Evolutionary conservation across 2,888 invertebrate species (phyloP), one percentile per base, ranked within the genome.

Genomic region (Gerosis bhagava): DNA sequence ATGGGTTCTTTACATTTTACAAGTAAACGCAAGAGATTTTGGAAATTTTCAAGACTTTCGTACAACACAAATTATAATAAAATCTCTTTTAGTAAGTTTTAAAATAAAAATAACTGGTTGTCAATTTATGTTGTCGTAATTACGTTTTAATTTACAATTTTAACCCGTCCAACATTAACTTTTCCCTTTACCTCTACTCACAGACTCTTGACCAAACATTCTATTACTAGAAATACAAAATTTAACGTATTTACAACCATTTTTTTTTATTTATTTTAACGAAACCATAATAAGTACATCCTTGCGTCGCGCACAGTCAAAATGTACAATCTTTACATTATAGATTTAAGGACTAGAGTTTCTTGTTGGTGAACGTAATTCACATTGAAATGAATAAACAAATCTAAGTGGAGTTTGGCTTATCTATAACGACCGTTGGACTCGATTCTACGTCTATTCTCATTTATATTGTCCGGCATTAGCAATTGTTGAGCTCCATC

Each of bases 161-260:
- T 66, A 63, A 57, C 62, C 57, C 67, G 57, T 67, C 70, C 66
- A 62, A 70, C 70, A 62, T 67, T 67, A 62, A 68, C 70, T 70
- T 67, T 70, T 62, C 70, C 57, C 56, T 67, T 70, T 58, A 57
- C 52, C 53, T 71, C 82, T 83, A 83, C 77, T 72, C 78, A 76
- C 77, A 77, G 69, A 70, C 70, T 76, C 75, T 54, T 70, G 73
- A 75, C 76, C 81, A 62, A 84, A 83, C 82, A 77, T 80, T 83
- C 83, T 86, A 84, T 81, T 77, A 80, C 87, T 88, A 88, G 81
- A 80, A 87, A 87, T 88, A 88, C 86, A 88, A 88, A 88, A 87
- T 86, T 88, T 88, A 88, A 88, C 88, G 88, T 88, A 88, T 88
- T 84, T 88, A 88, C 88, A 88, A 84, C 82, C 86, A 77, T 84